Base-by-base conservation (phyloP, 2,888 invertebrate genomes). In the Falcaria lacertinaria region DNA sequence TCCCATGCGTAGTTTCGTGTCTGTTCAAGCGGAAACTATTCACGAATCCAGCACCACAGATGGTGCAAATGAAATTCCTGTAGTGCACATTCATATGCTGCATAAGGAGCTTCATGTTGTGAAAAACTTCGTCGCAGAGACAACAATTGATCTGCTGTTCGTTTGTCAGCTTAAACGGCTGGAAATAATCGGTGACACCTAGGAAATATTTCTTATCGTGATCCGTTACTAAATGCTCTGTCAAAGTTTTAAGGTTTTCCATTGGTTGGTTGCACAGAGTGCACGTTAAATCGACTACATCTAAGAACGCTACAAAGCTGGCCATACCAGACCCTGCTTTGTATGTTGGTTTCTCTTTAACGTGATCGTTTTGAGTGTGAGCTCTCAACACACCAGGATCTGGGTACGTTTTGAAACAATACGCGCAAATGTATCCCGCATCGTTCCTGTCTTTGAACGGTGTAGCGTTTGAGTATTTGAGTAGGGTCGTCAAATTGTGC, bases 81-180 rank as follows among this genome's bases (percentile, higher is more conserved):
- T 78, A 89, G 35, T 89, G 89, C 0, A 74, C 54, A 37, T 89
- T 88, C 89, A 89, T 89, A 33, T 89, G 89, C 22, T 85, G 87
- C 79, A 83, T 85, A 8, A 89, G 44, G 0, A 80, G 48, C 48
- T 82, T 86, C 84, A 88, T 87, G 17, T 83, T 88, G 48, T 86
- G 82, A 39, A 77, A 89, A 0, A 67, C 68, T 43, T 86, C 84
- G 28, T 60, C 62, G 51, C 88, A 87, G 0, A 87, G 63, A 32
- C 84, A 84, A 50, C 89, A 89, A 42, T 77, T 73, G 4, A 87
- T 80, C 28, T 77, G 77, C 44, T 74, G 77, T 33, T 81, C 84
- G 33, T 71, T 77, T 0, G 77, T 75, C 35, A 87, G 51, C 51
- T 84, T 80, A 52, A 73, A 83, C 0, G 81, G 82, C 45, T 81